Conservation (phyloP, 1,140 invertebrate genomes). For the Dermatophagoides farinae region DNA sequence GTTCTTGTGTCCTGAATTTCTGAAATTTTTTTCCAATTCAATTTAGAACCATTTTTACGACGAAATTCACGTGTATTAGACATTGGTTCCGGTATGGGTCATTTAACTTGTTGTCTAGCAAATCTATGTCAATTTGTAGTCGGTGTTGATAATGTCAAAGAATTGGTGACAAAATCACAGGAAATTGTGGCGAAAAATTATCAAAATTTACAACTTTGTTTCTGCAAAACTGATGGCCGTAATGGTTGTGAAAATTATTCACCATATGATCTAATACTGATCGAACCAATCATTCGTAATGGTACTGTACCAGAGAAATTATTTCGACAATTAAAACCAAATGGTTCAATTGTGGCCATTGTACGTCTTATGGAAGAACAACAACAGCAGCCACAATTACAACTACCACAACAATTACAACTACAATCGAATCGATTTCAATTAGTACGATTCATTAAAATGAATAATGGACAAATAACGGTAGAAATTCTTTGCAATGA, state of each 20-base stretch:
- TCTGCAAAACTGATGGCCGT: neutral
- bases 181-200: neutral
- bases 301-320: neutral
- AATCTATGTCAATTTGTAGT: neutral
- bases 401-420: no score
- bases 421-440: no score
- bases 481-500: neutral
- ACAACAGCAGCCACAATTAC: no score
- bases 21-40: neutral
- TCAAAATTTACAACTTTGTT: neutral
- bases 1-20: no score
- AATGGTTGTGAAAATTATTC: neutral
- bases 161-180: neutral
- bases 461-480: neutral
- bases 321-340: neutral
- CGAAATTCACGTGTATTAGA: neutral
- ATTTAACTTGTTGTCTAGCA: neutral
- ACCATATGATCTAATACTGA: constrained; percentile 3
- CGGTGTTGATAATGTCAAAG: constrained; percentile 1
- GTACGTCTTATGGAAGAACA: neutral
- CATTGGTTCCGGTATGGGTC: neutral
- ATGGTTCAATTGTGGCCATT: neutral
- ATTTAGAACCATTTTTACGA: neutral
- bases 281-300: neutral
- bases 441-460: neutral